Evolutionary conservation across 2,888 invertebrate genomes (phyloP), one percentile per base, ranked within the genome.

Genomic region (Limnephilus rhombicus): DNA sequence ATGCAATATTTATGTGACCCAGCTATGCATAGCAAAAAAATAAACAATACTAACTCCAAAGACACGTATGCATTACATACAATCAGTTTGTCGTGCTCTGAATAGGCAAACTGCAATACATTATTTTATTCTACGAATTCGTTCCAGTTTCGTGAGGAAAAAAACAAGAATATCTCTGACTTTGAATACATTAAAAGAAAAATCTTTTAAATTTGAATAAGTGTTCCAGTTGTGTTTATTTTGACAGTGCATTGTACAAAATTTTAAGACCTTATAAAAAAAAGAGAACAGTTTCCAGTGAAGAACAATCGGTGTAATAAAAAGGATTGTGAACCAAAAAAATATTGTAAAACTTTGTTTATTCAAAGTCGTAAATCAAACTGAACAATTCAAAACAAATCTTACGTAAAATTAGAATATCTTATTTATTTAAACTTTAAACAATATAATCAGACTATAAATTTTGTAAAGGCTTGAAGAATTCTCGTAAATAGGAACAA

Each of bases 361-460:
- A 49, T 37, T 82, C 34, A 5, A n/a, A 11, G 45, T 91, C 88
- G 83, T 91, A 91, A 91, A 88, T 88, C 24, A 86, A 53, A 7
- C 31, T 53, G 18, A 18, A 37, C 87, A 37, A 41, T 31, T 88
- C 34, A 34, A 53, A 88, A 80, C 53, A 68, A 31, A 88, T 85
- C 31, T 91, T 81, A 82, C 88, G 88, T 81, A 88, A 88, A 90
- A 91, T 91, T 91, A 86, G 83, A 91, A 82, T 88, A 91, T 53
- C 24, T 68, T 68, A 85, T 82, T 82, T 86, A n/a, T 88, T 88
- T 24, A 24, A 80, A 83, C 88, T 68, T 82, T 24, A 13, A 80
- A 83, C 83, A 82, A 89, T 88, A 81, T 37, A 87, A 68, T 91
- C 68, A 49, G 87, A 82, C 68, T n/a, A 45, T 80, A 89, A 89